Evolutionary conservation across 2,797 vertebrate genomes (phyloP).

Genomic region (Otus scops): DNA sequence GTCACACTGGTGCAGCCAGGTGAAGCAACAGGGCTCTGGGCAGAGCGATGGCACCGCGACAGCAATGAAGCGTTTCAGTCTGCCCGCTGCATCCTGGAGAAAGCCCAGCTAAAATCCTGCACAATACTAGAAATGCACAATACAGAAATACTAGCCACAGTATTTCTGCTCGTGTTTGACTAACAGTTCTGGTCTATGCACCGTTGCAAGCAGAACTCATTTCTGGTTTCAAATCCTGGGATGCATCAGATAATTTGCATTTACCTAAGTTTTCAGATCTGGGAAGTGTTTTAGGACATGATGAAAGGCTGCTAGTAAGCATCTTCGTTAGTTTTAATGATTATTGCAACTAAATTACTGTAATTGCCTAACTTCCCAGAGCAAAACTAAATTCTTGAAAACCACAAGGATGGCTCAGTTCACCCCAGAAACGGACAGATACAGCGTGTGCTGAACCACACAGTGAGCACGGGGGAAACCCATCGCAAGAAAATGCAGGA

Average conservation of each 20-base stretch:
- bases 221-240: neutral
- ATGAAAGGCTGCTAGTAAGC: neutral
- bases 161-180: fast-evolving
- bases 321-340: neutral
- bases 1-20: neutral
- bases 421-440: fast-evolving
- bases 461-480: fast-evolving
- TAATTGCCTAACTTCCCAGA: neutral
- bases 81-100: neutral
- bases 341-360: neutral
- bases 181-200: fast-evolving
- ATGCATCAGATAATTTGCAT: too few relatives aligned
- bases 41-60: fast-evolving
- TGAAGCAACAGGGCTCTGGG: neutral
- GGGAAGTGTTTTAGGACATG: neutral
- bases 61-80: fast-evolving
- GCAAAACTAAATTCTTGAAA: neutral
- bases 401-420: neutral
- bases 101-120: neutral
- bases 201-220: fast-evolving
- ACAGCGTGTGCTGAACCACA: fast-evolving
- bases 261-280: neutral
- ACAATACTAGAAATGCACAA: too few relatives aligned
- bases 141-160: fast-evolving
- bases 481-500: neutral